These are phyloP conservation scores for Nannospalax galili DNA, from an alignment of 2,113 vertebrate species.

Conservation along the genomic window DNA sequence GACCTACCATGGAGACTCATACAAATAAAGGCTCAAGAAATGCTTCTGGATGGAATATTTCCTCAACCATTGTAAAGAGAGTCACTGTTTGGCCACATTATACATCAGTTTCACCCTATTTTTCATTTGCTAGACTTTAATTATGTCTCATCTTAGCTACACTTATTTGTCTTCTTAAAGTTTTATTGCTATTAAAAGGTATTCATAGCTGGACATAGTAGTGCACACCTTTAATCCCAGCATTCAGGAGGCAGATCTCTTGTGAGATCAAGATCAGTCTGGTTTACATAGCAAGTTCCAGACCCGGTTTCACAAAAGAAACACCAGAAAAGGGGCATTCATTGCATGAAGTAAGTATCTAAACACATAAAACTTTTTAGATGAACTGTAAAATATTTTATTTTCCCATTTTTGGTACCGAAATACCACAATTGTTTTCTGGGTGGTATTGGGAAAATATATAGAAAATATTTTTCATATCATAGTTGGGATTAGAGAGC, in stretches of 20 bases:
- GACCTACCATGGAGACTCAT: not conserved
- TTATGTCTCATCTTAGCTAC: not conserved
- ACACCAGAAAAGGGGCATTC: not conserved
- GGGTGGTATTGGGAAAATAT: not conserved
- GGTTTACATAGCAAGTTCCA: too few relatives aligned
- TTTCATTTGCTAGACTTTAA: not conserved
- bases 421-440: not conserved
- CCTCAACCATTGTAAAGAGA: not conserved
- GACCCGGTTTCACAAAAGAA: too few relatives aligned
- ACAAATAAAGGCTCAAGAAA: constrained; percentile 18
- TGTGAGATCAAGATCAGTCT: too few relatives aligned
- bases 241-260: too few relatives aligned
- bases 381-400: constrained; percentile 19
- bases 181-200: not conserved
- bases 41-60: not conserved
- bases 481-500: not conserved
- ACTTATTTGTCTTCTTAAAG: constrained; percentile 17
- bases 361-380: not conserved
- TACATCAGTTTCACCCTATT: not conserved
- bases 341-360: not conserved
- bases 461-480: not conserved
- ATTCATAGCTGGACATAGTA: too few relatives aligned
- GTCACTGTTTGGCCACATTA: not conserved
- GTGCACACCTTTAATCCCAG: too few relatives aligned
- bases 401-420: not conserved